phyloP scores from a whole-genome alignment of 2,888 invertebrate species.

The Sarcophaga caerulescens region DNA sequence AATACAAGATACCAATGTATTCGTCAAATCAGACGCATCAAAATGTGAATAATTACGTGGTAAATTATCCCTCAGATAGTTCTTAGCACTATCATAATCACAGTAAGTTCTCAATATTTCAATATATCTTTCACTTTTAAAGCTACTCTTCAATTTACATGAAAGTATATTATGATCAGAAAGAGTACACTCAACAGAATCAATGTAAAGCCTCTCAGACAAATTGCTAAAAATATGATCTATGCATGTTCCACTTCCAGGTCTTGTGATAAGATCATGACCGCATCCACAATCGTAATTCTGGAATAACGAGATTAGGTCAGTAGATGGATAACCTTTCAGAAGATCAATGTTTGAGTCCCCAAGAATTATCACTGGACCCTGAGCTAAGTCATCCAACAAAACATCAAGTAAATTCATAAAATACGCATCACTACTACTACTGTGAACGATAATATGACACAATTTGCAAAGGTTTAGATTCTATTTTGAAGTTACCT shows the following conservation, averaged over 20 bases:
- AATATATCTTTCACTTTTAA: neutral
- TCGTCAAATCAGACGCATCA: neutral
- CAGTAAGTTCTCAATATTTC: slow-evolving; percentile 16
- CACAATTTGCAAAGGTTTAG: slow-evolving; percentile 5
- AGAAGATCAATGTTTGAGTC: no score
- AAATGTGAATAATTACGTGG: neutral
- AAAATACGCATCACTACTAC: neutral
- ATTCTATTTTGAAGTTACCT: neutral
- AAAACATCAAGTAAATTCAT: neutral
- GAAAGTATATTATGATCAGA: slow-evolving; percentile 12
- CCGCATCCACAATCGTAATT: slow-evolving; percentile 3
- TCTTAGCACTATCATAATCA: neutral
- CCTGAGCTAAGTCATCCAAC: neutral
- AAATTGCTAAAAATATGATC: slow-evolving; percentile 4
- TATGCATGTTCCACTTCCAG: neutral
- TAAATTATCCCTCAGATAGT: neutral
- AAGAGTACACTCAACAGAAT: neutral
- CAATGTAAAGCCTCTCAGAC: slow-evolving; percentile 4
- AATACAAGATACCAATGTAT: neutral
- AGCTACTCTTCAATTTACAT: slow-evolving; percentile 6
- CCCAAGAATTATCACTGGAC: no score
- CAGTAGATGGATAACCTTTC: neutral
- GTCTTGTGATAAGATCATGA: slow-evolving; percentile 6
- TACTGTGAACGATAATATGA: slow-evolving; percentile 12
- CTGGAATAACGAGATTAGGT: neutral